phyloP scores from a whole-genome alignment of 2,113 vertebrate genomes.

The Trochalopteron elliotii region DNA sequence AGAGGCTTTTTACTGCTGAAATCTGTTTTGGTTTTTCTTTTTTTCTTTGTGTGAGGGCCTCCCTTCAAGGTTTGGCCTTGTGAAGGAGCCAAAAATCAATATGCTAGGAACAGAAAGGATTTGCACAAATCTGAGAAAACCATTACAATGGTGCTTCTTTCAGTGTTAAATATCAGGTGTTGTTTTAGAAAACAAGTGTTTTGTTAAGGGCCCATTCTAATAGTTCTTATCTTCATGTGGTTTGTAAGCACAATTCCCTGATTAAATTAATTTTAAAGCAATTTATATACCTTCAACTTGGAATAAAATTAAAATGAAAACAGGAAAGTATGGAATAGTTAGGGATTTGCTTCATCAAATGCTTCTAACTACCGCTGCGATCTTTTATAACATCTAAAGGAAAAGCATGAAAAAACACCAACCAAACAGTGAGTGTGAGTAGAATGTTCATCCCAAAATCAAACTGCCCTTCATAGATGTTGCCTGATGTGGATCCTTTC shows the following conservation, averaged over 20 bases:
- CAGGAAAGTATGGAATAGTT: neutral
- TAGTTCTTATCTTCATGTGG: neutral
- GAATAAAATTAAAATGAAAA: neutral
- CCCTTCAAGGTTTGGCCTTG: neutral
- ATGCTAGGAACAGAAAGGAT: neutral
- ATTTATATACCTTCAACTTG: neutral
- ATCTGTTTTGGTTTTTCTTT: neutral
- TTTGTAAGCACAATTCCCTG: neutral
- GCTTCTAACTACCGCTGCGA: neutral
- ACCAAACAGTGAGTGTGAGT: neutral
- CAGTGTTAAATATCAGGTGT: neutral
- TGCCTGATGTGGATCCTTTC: neutral
- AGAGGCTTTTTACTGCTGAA: neutral
- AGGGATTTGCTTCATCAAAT: neutral
- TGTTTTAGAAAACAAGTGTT: neutral
- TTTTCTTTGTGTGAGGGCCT: neutral
- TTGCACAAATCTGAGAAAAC: neutral
- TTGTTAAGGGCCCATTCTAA: rapidly evolving
- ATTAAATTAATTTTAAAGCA: neutral
- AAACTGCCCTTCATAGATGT: rapidly evolving
- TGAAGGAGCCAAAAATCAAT: neutral
- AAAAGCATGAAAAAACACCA: neutral
- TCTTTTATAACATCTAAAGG: neutral
- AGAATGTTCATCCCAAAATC: rapidly evolving
- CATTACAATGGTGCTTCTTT: neutral